Conservation (phyloP, 2,888 invertebrate genomes). For the Ormyrus pomaceus region DNA sequence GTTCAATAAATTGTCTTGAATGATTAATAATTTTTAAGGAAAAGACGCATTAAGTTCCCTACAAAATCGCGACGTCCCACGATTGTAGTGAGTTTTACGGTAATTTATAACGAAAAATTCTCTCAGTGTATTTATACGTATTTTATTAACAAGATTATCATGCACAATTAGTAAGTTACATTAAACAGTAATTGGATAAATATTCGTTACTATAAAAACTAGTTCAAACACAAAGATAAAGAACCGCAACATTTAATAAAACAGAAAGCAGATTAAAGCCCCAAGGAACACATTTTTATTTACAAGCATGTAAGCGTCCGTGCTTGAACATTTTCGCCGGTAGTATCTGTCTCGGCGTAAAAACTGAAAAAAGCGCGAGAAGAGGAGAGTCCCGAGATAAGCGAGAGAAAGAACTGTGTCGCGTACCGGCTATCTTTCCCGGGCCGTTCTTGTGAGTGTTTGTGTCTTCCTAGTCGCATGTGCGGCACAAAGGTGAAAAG, state of each 20-base stretch:
- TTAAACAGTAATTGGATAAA: no score
- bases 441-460: neutral
- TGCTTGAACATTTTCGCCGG: slow-evolving; percentile 30
- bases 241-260: no score
- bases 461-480: slow-evolving; percentile 2
- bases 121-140: no score
- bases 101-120: no score
- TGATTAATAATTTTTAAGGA: no score
- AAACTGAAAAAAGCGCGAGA: slow-evolving; percentile 17
- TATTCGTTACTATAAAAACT: neutral
- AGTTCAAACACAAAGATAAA: neutral
- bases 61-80: no score
- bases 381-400: slow-evolving; percentile 28
- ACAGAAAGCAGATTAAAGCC: slow-evolving; percentile 16
- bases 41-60: no score
- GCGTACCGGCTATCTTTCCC: slow-evolving; percentile 8
- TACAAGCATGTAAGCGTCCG: slow-evolving; percentile 30
- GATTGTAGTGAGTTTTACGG: no score
- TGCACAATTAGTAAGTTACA: no score
- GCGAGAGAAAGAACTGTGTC: slow-evolving; percentile 19
- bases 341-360: slow-evolving; percentile 14
- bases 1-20: no score
- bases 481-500: slow-evolving; percentile 44
- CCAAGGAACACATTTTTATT: slow-evolving; percentile 31
- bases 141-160: no score